These are phyloP conservation scores for rat (Rattus norvegicus) DNA, from an alignment of 2,113 vertebrate species.

Conservation along the genomic window DNA sequence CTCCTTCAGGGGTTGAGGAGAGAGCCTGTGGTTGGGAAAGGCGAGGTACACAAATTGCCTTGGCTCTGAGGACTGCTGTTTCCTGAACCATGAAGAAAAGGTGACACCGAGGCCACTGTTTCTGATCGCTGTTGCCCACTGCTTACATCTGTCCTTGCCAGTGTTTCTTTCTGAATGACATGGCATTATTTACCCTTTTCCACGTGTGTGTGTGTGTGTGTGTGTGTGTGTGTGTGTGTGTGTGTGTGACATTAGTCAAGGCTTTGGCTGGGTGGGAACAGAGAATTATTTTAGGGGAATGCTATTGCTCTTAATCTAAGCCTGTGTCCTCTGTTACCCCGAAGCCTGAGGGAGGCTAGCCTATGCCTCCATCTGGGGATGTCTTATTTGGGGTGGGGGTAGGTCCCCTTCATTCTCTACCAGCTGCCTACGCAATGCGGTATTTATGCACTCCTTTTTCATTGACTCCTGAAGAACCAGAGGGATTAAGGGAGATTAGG, in stretches of 20 bases:
- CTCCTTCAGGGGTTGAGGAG: not conserved
- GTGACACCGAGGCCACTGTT: conserved; percentile 64
- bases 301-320: conserved; percentile 47
- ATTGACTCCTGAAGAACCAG: conserved; percentile 38
- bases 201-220: not conserved
- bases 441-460: conserved; percentile 65
- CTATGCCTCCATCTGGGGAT: not conserved
- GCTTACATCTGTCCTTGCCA: conserved; percentile 43
- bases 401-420: conserved; percentile 53
- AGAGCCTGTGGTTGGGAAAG: not conserved
- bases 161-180: conserved; percentile 35
- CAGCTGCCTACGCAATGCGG: conserved; percentile 64
- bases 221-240: conserved; percentile 5
- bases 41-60: not conserved
- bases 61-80: not conserved
- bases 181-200: not conserved
- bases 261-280: conserved; percentile 12
- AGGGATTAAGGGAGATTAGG: conserved; percentile 66
- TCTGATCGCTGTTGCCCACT: conserved; percentile 20
- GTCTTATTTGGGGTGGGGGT: conserved; percentile 5
- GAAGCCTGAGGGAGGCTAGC: conserved; percentile 2
- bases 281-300: conserved; percentile 59
- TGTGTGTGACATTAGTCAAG: conserved; percentile 42
- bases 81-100: conserved; percentile 30
- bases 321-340: not conserved